phyloP scores from a whole-genome alignment of 2,113 vertebrate genomes.

The Microcebus ravelobensis region DNA sequence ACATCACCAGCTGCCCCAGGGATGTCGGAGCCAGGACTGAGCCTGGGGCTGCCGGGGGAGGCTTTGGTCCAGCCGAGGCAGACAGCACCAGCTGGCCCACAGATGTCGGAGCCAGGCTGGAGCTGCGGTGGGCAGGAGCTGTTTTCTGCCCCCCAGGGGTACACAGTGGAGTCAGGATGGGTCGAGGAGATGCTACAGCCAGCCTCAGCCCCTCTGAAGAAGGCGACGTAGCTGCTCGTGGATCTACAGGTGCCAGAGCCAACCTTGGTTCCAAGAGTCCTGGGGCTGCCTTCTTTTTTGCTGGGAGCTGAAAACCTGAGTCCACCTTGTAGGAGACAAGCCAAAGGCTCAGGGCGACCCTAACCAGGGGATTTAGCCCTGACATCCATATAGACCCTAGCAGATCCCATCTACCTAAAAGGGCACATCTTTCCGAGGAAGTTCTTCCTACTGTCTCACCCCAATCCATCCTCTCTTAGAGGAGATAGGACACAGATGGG shows the following conservation, averaged over 20 bases:
- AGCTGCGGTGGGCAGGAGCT: not conserved
- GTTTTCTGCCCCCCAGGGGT: conserved; percentile 52
- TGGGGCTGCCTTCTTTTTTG: not conserved
- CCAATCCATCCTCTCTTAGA: not conserved
- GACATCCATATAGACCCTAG: not conserved
- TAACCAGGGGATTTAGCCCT: not conserved
- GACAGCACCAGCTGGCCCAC: conserved; percentile 58
- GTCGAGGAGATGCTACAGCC: conserved; percentile 40
- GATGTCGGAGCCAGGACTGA: conserved; percentile 32
- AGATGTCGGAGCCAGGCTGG: conserved; percentile 43
- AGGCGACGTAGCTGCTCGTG: not conserved
- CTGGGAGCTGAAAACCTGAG: conserved; percentile 47
- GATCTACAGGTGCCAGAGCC: conserved; percentile 50
- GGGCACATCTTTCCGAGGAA: not conserved
- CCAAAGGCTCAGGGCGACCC: conserved; percentile 43
- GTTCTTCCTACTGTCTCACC: not conserved
- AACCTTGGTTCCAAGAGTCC: conserved; percentile 43
- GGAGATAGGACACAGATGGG: not conserved
- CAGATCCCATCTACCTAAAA: not conserved
- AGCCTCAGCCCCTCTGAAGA: conserved; percentile 31
- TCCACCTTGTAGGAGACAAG: conserved; percentile 67
- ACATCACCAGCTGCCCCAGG: conserved; percentile 53
- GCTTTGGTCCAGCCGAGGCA: conserved; percentile 7
- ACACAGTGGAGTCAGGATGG: conserved; percentile 40
- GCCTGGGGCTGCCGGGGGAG: conserved; percentile 18